Evolutionary conservation across 2,888 invertebrate species (phyloP), one percentile per base, ranked within the genome.

Genomic region (Mesorhabditis spiculigera): DNA sequence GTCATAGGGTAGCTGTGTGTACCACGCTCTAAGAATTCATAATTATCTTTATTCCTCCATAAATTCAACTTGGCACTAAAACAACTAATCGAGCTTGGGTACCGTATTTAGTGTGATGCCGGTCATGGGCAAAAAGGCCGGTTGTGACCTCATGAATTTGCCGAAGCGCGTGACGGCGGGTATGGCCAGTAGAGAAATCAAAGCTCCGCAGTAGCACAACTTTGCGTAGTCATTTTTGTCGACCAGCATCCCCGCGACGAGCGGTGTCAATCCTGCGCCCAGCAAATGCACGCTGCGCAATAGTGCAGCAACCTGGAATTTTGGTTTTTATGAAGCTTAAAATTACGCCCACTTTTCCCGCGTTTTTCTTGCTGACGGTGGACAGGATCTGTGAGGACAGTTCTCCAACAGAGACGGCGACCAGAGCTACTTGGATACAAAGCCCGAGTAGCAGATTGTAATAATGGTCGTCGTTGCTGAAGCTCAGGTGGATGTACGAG

Each of bases 381-480:
- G 76, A 75, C 74, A 81, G 73, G 5, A 82, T 73, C 71, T 82
- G 82, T 42, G 81, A 81, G 16, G 80, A 73, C 61, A 83, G 76
- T 68, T 81, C 81, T 28, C 81, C 81, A 62, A 81, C 70, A 63
- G 75, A 79, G 68, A 83, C 75, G 61, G 79, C 79, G 28, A 78
- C 76, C 10, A 78, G 81, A 63, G 78, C 65, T n/a, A 82, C 75
- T 78, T 82, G 68, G 43, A 67, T 66, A 67, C 44, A 41, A 6
- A 43, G 63, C 43, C 43, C 28, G 16, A 63, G 65, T 13, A 50
- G 58, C 58, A 50, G 8, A 13, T n/a, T 50, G 58, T 50, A 50
- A n/a, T 50, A 50, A n/a, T 50, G 10, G n/a, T 75, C 72, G 10
- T 73, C 74, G 61, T 68, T 70, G 28, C 75, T 76, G n/a, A 73